Percentiles rank a stretch among this genome's conserved stretches.
Evolutionary conservation across 2,888 invertebrate species (phyloP).

Genomic region (Amaurobius ferox): DNA sequence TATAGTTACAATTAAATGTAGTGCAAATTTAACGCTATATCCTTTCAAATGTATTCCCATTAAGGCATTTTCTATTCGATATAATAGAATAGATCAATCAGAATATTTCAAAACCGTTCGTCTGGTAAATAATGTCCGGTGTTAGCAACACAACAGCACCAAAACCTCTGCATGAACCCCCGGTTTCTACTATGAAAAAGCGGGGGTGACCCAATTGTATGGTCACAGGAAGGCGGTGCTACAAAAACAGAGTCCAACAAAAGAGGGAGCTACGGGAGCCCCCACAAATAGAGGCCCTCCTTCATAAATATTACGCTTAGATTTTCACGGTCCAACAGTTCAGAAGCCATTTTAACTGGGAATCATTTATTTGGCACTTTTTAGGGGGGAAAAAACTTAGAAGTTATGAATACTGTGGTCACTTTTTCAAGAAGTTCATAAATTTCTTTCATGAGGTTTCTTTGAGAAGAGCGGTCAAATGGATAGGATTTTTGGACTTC

Average conservation of each 20-base stretch:
- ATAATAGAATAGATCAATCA: too few species aligned
- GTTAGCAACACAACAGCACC: neutral
- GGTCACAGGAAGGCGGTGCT: slow-evolving; percentile 16
- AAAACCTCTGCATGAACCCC: neutral
- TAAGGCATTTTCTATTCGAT: too few species aligned
- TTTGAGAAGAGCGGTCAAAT: slow-evolving; percentile 19
- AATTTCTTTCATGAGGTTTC: neutral
- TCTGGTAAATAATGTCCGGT: neutral
- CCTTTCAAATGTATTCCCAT: too few species aligned
- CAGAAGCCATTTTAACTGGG: neutral
- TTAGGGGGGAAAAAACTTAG: neutral
- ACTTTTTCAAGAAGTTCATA: neutral
- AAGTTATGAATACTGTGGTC: slow-evolving; percentile 7
- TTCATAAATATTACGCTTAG: slow-evolving; percentile 51
- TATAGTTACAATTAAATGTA: too few species aligned
- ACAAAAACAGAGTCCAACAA: slow-evolving; percentile 43
- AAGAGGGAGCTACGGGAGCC: neutral
- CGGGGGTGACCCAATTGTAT: slow-evolving; percentile 43
- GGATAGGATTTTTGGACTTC: slow-evolving; percentile 33
- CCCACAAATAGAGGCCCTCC: slow-evolving; percentile 35
- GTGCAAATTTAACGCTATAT: too few species aligned
- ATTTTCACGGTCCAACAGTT: slow-evolving; percentile 35
- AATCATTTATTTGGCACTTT: neutral
- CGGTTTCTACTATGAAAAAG: slow-evolving; percentile 17
- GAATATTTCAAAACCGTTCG: slow-evolving; percentile 1